Conservation (phyloP, 2,888 invertebrate genomes). For the Nesidiocoris tenuis region DNA sequence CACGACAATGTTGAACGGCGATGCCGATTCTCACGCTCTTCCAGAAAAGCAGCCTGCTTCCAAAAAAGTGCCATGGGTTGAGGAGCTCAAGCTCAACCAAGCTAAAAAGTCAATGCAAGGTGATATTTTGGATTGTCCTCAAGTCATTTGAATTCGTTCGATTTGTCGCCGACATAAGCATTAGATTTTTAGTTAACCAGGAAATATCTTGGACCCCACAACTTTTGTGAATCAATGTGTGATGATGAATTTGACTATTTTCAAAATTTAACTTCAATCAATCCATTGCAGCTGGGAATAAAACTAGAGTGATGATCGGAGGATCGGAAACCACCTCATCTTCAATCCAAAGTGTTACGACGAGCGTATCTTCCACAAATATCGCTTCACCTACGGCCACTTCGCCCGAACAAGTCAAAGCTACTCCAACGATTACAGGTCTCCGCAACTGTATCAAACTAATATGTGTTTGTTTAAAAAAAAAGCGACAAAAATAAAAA, state of each 20-base stretch:
- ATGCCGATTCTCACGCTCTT: slow-evolving; percentile 51
- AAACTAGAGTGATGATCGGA: slow-evolving; percentile 50
- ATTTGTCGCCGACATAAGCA: no score
- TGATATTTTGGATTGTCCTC: no score
- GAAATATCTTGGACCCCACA: no score
- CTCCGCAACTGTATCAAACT: no score
- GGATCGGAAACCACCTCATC: slow-evolving; percentile 19
- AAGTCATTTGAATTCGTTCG: no score
- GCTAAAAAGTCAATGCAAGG: slow-evolving; percentile 59
- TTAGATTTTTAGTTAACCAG: no score
- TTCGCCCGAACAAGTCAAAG: slow-evolving; percentile 5
- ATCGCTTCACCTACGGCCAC: slow-evolving; percentile 13
- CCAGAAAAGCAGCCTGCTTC: slow-evolving; percentile 59
- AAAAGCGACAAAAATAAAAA: no score
- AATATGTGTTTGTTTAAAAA: no score
- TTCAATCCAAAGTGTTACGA: slow-evolving; percentile 28
- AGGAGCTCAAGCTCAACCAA: slow-evolving; percentile 76
- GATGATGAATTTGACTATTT: neutral
- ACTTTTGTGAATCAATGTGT: no score
- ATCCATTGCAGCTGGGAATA: slow-evolving; percentile 44
- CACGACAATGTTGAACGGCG: slow-evolving; percentile 54
- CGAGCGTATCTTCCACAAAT: slow-evolving; percentile 29
- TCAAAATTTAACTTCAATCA: slow-evolving; percentile 3
- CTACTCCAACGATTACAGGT: slow-evolving; percentile 6
- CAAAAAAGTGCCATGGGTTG: slow-evolving; percentile 78